Evolutionary conservation across 2,113 vertebrate genomes (phyloP).

Genomic region (Cnemophilus loriae): DNA sequence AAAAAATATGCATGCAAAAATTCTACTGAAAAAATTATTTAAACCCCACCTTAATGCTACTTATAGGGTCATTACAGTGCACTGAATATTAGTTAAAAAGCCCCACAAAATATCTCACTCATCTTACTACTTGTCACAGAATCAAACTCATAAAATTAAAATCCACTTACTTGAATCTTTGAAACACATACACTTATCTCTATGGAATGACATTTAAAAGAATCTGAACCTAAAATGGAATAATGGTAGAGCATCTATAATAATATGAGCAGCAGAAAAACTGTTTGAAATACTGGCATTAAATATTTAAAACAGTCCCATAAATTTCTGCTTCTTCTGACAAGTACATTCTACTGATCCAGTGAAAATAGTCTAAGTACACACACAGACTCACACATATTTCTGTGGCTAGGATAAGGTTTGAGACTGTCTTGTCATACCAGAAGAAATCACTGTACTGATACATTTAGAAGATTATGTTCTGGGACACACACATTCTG

Average conservation of each 20-base stretch:
- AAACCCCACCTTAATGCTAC: not conserved
- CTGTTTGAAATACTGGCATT: not conserved
- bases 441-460: not conserved
- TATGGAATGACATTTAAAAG: not conserved
- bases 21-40: not conserved
- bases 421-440: not conserved
- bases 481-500: not conserved
- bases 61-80: not conserved
- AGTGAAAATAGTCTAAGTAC: not conserved
- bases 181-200: not conserved
- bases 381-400: not conserved
- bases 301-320: not conserved
- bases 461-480: not conserved
- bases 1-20: not conserved
- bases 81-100: not conserved
- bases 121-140: not conserved
- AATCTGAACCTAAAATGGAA: not conserved
- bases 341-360: not conserved
- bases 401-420: not conserved
- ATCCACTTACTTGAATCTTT: not conserved
- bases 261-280: not conserved
- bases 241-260: not conserved
- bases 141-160: not conserved
- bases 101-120: not conserved
- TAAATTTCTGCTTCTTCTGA: not conserved